Conservation (phyloP, 2,113 vertebrate genomes). For the Cairina moschata region DNA sequence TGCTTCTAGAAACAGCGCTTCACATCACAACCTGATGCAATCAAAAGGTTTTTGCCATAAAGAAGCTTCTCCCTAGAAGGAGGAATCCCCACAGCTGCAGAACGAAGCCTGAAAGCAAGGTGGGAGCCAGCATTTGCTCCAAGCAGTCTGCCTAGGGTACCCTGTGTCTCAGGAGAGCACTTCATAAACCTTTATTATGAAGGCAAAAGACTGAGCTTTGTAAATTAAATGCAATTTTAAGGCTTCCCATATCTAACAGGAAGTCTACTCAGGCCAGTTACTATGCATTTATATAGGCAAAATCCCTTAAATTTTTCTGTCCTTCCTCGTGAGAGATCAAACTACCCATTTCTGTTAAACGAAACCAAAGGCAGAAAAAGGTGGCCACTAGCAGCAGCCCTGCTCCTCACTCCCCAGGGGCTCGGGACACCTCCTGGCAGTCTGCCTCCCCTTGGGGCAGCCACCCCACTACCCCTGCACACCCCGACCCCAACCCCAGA, state of each 20-base stretch:
- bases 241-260: not conserved
- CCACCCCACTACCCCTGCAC: not conserved
- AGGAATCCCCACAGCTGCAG: not conserved
- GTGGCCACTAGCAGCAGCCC: not conserved
- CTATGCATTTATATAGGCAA: not conserved
- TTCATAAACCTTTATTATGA: not conserved
- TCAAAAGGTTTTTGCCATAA: not conserved
- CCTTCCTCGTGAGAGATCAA: not conserved
- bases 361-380: not conserved
- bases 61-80: not conserved
- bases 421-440: not conserved
- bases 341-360: not conserved
- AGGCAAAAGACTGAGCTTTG: not conserved
- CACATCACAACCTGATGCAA: constrained; percentile 35
- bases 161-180: not conserved
- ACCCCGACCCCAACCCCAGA: not conserved
- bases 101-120: not conserved
- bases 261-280: not conserved
- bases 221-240: not conserved
- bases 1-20: constrained; percentile 20
- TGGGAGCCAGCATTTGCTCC: not conserved
- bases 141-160: not conserved
- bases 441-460: not conserved
- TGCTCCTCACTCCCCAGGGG: not conserved
- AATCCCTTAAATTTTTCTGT: not conserved